Evolutionary conservation across 2,888 invertebrate species (phyloP).

Genomic region (Ptychoptera contaminata): DNA sequence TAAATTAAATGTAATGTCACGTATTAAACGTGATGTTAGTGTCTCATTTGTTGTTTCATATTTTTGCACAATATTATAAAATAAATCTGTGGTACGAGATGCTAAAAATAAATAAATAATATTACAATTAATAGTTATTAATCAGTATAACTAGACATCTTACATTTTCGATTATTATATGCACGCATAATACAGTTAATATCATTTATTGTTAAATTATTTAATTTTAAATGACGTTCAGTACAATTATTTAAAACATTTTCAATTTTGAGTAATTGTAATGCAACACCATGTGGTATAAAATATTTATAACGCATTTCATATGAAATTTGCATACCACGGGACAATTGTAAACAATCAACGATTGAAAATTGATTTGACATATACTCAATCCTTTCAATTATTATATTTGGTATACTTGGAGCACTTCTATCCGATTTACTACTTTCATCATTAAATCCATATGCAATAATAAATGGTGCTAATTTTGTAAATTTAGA

Average conservation of each 20-base stretch:
- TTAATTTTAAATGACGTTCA: slow-evolving; percentile 19
- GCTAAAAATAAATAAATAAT: slow-evolving; percentile 20
- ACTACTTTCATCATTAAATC: slow-evolving; percentile 20
- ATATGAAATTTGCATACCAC: slow-evolving; percentile 29
- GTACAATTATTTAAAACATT: slow-evolving; percentile 23
- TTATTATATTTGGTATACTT: slow-evolving; percentile 23
- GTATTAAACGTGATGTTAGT: slow-evolving; percentile 32
- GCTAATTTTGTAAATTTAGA: slow-evolving; percentile 27
- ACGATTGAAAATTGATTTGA: slow-evolving; percentile 25
- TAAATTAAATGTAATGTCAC: slow-evolving; percentile 31
- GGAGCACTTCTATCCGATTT: slow-evolving; percentile 16
- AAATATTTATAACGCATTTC: slow-evolving; percentile 23
- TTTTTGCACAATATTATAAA: slow-evolving; percentile 24
- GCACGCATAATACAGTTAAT: slow-evolving; percentile 24
- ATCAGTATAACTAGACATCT: slow-evolving; percentile 6
- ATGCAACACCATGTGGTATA: slow-evolving; percentile 15
- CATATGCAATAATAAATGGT: slow-evolving; percentile 32
- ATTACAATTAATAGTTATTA: slow-evolving; percentile 11
- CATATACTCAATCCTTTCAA: slow-evolving; percentile 28
- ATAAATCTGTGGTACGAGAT: slow-evolving; percentile 23
- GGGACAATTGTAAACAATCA: slow-evolving; percentile 31
- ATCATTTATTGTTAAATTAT: slow-evolving; percentile 16
- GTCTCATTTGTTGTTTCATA: slow-evolving; percentile 19
- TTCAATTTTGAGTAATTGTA: slow-evolving; percentile 21
- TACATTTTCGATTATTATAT: slow-evolving; percentile 23